Conservation (phyloP, 2,888 invertebrate species). For the Volucella zonaria region DNA sequence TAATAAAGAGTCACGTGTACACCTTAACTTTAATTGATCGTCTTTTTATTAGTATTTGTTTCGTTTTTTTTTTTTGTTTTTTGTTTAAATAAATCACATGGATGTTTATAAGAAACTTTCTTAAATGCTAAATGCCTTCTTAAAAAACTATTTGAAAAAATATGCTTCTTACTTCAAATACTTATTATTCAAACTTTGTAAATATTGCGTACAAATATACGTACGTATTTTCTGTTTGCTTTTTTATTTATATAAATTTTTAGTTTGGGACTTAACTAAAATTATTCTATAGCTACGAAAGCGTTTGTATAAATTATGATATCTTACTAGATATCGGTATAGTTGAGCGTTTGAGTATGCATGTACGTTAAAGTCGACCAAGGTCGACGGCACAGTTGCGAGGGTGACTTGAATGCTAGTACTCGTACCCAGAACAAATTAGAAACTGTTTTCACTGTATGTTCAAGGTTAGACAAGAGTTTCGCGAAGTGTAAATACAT, state of each 20-base stretch:
- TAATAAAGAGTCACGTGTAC: neutral
- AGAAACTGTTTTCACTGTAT: too few species aligned
- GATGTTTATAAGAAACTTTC: slow-evolving; percentile 42
- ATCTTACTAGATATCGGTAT: too few species aligned
- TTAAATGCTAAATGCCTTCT: slow-evolving; percentile 50
- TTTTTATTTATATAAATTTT: neutral
- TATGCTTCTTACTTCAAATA: slow-evolving; percentile 6
- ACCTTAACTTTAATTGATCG: neutral
- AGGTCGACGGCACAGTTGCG: too few species aligned
- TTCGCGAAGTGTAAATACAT: too few species aligned
- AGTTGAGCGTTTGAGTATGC: too few species aligned
- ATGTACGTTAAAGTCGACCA: too few species aligned
- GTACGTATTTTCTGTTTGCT: too few species aligned
- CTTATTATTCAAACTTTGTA: slow-evolving; percentile 13
- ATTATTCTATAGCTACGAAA: neutral
- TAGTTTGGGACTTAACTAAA: neutral
- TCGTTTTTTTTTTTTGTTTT: slow-evolving; percentile 31
- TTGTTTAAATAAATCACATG: slow-evolving; percentile 65
- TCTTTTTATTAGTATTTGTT: neutral
- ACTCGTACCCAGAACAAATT: too few species aligned
- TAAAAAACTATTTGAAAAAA: slow-evolving; percentile 38
- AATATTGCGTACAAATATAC: slow-evolving; percentile 3
- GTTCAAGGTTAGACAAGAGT: too few species aligned
- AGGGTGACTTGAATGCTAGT: too few species aligned
- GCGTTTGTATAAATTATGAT: slow-evolving; percentile 39